Conservation (phyloP, 2,888 invertebrate species). For the Dorcus parallelipipedus region DNA sequence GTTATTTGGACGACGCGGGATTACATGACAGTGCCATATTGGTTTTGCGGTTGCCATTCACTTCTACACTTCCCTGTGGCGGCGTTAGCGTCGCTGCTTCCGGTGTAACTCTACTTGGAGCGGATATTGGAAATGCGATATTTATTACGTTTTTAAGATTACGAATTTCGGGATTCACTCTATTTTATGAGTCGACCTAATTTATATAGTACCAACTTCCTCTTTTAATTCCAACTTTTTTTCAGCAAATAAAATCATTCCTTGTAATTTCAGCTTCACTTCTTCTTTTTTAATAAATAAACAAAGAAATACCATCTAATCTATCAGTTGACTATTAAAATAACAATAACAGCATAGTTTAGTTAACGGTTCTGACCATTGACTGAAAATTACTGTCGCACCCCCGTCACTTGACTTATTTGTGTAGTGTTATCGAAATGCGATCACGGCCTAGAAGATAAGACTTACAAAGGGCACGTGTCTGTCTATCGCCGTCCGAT, state of each 20-base stretch:
- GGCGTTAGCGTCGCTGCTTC: slow-evolving; percentile 25
- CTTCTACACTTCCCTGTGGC: slow-evolving; percentile 25
- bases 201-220: no score
- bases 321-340: no score
- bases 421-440: slow-evolving; percentile 37
- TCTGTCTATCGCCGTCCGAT: slow-evolving; percentile 23
- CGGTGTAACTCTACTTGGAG: slow-evolving; percentile 29
- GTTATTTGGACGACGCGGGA: slow-evolving; percentile 27
- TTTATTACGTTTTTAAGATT: slow-evolving; percentile 34
- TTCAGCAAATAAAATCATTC: no score
- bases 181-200: no score
- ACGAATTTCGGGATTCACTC: slow-evolving; percentile 1
- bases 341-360: no score
- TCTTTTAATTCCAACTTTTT: no score
- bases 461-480: slow-evolving; percentile 29
- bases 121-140: slow-evolving; percentile 47
- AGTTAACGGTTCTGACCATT: not conserved
- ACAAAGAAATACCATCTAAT: no score
- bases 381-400: slow-evolving; percentile 18
- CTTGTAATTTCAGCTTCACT: no score
- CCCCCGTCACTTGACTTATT: slow-evolving; percentile 35
- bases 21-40: slow-evolving; percentile 43
- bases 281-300: no score
- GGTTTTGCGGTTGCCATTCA: slow-evolving; percentile 31
- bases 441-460: slow-evolving; percentile 26